Conservation (phyloP, 2,797 vertebrate species). For the Pseudochirops cupreus region DNA sequence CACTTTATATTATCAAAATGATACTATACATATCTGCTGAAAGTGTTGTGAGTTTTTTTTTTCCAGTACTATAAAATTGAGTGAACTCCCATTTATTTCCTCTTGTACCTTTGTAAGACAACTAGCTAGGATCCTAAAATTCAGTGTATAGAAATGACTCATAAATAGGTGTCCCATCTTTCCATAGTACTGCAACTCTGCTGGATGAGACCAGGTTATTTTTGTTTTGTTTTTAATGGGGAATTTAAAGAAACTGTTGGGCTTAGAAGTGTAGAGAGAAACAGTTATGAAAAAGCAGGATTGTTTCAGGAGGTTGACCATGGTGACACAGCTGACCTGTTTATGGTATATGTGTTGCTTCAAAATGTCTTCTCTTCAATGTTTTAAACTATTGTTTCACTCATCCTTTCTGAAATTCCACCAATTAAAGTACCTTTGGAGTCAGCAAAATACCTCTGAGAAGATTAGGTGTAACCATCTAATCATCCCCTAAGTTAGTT, state of each 20-base stretch:
- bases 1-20: background rate
- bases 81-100: background rate
- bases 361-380: background rate
- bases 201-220: background rate
- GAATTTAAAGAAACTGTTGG: background rate
- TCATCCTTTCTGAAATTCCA: background rate
- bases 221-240: background rate
- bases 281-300: background rate
- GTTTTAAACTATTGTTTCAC: background rate
- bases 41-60: background rate
- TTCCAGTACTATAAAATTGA: background rate
- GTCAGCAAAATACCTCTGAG: background rate
- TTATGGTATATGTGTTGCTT: background rate
- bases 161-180: background rate
- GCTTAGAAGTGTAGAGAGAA: background rate
- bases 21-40: background rate
- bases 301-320: background rate
- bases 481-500: background rate
- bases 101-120: background rate
- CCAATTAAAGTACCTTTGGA: background rate
- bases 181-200: background rate
- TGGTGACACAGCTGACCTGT: background rate
- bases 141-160: background rate
- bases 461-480: background rate
- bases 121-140: background rate